phyloP scores from a whole-genome alignment of 2,797 vertebrate species.

The Coregonus ussuriensis region DNA sequence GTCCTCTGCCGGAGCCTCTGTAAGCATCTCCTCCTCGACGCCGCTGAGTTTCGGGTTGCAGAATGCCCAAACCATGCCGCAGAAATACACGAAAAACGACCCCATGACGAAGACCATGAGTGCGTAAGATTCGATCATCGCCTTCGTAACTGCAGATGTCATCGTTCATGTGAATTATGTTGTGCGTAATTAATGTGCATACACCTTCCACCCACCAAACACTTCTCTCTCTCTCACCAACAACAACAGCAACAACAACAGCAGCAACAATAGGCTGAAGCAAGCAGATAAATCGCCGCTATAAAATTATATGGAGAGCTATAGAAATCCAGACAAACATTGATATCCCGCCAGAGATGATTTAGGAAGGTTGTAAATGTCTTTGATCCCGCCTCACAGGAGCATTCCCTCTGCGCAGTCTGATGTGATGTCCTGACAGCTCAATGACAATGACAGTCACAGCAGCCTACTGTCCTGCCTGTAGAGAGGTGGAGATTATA shows the following conservation, averaged over 20 bases:
- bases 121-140: constrained; percentile 80
- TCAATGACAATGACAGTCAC: neutral
- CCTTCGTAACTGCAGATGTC: constrained; percentile 74
- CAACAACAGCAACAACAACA: neutral
- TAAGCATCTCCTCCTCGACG: constrained; percentile 47
- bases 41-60: constrained; percentile 79
- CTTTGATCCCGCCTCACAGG: neutral
- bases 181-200: neutral
- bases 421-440: neutral
- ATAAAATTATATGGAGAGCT: neutral
- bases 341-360: neutral
- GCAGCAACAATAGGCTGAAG: neutral
- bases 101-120: constrained; percentile 80
- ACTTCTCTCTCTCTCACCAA: neutral
- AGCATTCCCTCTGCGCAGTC: neutral
- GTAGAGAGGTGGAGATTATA: neutral
- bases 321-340: neutral
- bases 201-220: neutral
- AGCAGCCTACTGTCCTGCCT: neutral
- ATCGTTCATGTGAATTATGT: constrained; percentile 41
- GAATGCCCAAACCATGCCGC: constrained; percentile 84
- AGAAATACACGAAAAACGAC: constrained; percentile 81
- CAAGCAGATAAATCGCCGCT: neutral
- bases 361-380: neutral
- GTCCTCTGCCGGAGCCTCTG: constrained; percentile 20